phyloP scores from a whole-genome alignment of 2,113 vertebrate genomes.

The Syrmaticus mikado region DNA sequence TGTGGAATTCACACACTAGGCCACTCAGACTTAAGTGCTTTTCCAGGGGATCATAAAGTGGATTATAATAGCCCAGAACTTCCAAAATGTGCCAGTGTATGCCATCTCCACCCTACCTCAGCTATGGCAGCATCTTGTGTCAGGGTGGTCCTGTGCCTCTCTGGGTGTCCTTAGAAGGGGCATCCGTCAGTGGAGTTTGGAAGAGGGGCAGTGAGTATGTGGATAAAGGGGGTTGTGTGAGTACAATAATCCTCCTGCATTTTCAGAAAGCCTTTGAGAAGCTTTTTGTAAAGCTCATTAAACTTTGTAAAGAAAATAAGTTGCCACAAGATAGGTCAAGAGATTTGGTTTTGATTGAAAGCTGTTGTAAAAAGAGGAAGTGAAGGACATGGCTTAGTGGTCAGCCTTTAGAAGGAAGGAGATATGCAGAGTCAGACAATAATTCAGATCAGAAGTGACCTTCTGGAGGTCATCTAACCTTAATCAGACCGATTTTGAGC shows the following conservation, averaged over 20 bases:
- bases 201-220: not conserved
- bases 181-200: not conserved
- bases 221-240: not conserved
- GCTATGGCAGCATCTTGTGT: not conserved
- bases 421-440: not conserved
- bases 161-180: fast-evolving
- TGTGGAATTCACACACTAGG: not conserved
- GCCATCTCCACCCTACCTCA: not conserved
- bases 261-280: conserved; percentile 51
- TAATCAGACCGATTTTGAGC: not conserved
- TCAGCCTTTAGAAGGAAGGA: not conserved
- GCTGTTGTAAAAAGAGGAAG: conserved; percentile 40
- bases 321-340: conserved; percentile 20
- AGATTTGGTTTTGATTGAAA: not conserved
- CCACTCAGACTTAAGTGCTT: not conserved
- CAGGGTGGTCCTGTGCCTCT: fast-evolving
- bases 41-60: not conserved
- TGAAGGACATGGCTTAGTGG: not conserved
- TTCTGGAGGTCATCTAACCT: not conserved
- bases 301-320: conserved; percentile 19
- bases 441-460: not conserved
- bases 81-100: not conserved
- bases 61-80: conserved; percentile 13
- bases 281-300: conserved; percentile 58
- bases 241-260: conserved; percentile 32